Base-by-base conservation (phyloP, 2,888 invertebrate genomes). In the Loripinus fragilis region DNA sequence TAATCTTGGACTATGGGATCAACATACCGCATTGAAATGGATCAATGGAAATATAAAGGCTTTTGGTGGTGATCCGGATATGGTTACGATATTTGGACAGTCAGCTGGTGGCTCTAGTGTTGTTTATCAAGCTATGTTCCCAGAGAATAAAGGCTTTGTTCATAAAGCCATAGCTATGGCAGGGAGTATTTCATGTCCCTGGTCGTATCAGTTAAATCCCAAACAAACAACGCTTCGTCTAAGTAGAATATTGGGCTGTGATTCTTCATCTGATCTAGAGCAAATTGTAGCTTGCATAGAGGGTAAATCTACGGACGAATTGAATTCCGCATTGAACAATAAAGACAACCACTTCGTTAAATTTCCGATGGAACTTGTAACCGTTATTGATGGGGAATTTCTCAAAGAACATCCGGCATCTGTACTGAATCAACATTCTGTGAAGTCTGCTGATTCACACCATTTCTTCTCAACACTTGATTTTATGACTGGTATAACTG, bases 401-500 rank as follows among this genome's bases (percentile, higher is more conserved):
- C 94, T 98, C 85, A 96, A 97, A 0, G 96, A 97, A 91, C 96
- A 97, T 94, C 98, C 98, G 20, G 2, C 2, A 45, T 3, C 8
- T 3, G 20, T 45, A 17, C 2, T 45, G 2, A 45, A 45, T 12
- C 3, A 2, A 3, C 2, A 20, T 3, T 15, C 10, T 45, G 17
- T 15, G 3, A 12, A 3, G 3, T 45, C 45, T 20, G 8, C 45
- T 20, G 45, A 45, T 20, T 45, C 45, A 12, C 45, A 20, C 15
- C 96, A 98, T 88, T 98, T 98, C 80, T 97, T 97, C 94, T 98
- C 98, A 98, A 55, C 73, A 2, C 45, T 76, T 20, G 81, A 98
- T 94, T 98, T 98, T 94, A 95, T 98, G 90, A 95, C 98, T 79
- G 98, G 98, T 95, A 97, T 97, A 94, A 97, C 97, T 94, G 96